These are phyloP conservation scores for Nephrotoma flavescens DNA, from an alignment of 2,888 invertebrate species.

Conservation along the genomic window DNA sequence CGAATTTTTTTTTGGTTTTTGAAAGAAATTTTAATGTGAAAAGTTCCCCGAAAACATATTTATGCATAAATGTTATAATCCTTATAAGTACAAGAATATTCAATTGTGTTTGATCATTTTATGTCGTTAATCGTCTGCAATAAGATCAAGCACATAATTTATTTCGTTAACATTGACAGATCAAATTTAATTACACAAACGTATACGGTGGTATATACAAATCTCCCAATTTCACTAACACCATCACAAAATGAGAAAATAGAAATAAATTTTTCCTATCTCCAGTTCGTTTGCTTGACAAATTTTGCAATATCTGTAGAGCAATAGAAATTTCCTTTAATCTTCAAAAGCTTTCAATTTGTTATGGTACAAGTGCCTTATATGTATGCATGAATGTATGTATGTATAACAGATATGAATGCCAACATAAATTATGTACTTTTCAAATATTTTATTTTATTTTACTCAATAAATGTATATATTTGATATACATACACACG, in stretches of 20 bases:
- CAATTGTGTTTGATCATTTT: not conserved
- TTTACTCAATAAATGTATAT: not conserved
- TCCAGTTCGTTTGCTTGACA: not conserved
- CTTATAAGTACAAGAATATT: not conserved
- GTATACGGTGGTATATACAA: not conserved
- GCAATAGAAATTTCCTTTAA: not conserved
- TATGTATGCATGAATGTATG: not conserved
- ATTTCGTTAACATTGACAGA: not conserved
- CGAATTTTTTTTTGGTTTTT: not conserved
- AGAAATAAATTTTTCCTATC: not conserved
- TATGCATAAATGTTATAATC: not conserved
- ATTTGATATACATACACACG: not conserved
- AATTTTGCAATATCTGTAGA: not conserved
- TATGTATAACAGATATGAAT: not conserved
- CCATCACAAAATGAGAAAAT: not conserved
- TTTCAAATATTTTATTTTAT: not conserved
- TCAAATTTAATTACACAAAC: not conserved
- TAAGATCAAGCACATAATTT: too few relatives aligned
- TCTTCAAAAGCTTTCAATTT: not conserved
- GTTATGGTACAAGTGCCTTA: not conserved
- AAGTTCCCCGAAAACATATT: not conserved
- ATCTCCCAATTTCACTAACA: not conserved
- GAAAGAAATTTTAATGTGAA: not conserved
- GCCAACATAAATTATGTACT: not conserved
- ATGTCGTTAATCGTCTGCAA: not conserved